Percentiles rank a stretch among this genome's conserved stretches.
Conservation (phyloP, 2,888 invertebrate genomes). For the Torymus aiolomorphi region DNA sequence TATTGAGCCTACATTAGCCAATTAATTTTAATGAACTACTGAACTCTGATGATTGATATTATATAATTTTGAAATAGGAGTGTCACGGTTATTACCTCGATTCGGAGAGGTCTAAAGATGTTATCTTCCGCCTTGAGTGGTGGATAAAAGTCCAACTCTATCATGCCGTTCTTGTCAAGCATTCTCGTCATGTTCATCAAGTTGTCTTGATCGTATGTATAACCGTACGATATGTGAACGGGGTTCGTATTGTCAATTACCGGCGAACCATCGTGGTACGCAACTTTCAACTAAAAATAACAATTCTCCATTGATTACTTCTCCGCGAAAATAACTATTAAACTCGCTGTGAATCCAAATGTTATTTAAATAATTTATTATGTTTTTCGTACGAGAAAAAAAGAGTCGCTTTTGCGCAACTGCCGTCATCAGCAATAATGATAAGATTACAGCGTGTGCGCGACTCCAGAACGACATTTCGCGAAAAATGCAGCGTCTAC, state of each 20-base stretch:
- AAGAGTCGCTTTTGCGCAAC: too few relatives aligned
- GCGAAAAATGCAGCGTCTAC: too few relatives aligned
- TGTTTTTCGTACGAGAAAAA: too few relatives aligned
- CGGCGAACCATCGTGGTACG: conserved; percentile 83
- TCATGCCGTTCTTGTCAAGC: conserved; percentile 81
- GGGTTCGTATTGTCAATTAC: conserved; percentile 79
- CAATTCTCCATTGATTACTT: too few relatives aligned
- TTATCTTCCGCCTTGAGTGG: conserved; percentile 76
- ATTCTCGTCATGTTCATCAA: conserved; percentile 77
- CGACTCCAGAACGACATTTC: too few relatives aligned
- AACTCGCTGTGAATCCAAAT: too few relatives aligned
- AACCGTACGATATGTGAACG: conserved; percentile 80
- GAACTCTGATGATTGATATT: not conserved
- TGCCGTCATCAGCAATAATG: too few relatives aligned
- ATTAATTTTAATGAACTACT: not conserved
- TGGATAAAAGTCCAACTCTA: conserved; percentile 80
- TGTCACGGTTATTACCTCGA: conserved; percentile 78
- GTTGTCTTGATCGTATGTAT: conserved; percentile 78
- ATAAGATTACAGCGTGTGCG: too few relatives aligned
- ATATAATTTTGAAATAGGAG: not conserved
- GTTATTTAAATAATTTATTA: too few relatives aligned
- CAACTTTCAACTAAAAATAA: conserved; percentile 79
- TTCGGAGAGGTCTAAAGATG: conserved; percentile 82
- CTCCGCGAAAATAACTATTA: too few relatives aligned
- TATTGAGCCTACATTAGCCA: conserved; percentile 82